Percentiles rank a stretch among this genome's conserved stretches.
These are phyloP conservation scores for Pristionchus mayeri DNA, from an alignment of 2,888 invertebrate genomes.

Conservation along the genomic window DNA sequence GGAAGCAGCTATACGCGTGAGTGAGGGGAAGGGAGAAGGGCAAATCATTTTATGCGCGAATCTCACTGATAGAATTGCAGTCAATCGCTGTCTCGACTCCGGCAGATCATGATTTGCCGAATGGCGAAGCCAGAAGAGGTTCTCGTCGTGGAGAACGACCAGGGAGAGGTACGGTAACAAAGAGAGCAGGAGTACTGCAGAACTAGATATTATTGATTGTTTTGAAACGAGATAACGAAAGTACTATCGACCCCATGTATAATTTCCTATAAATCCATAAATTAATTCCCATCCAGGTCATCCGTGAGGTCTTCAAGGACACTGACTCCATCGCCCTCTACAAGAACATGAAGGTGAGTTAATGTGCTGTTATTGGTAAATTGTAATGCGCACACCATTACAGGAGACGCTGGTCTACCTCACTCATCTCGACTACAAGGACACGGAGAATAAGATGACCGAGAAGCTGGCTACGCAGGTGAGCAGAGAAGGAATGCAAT, in stretches of 20 bases:
- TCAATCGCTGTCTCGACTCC: slow-evolving; percentile 80
- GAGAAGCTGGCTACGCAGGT: slow-evolving; percentile 94
- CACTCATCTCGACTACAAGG: slow-evolving; percentile 96
- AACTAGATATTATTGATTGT: not conserved
- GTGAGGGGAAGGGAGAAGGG: not conserved
- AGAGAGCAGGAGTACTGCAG: not conserved
- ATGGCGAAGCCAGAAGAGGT: slow-evolving; percentile 99
- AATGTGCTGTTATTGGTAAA: not conserved
- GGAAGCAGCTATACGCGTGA: slow-evolving; percentile 31
- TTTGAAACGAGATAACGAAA: no score
- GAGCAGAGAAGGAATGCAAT: slow-evolving; percentile 76
- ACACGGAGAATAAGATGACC: slow-evolving; percentile 99
- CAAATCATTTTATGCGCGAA: not conserved
- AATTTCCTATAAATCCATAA: no score
- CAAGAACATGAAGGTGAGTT: slow-evolving; percentile 90
- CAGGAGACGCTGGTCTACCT: slow-evolving; percentile 85
- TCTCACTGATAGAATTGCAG: slow-evolving; percentile 52
- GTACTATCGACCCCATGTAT: no score
- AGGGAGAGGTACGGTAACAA: slow-evolving; percentile 84
- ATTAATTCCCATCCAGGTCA: slow-evolving; percentile 81
- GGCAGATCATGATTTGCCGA: slow-evolving; percentile 97
- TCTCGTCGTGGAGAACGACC: slow-evolving; percentile 98
- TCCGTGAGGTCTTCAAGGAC: slow-evolving; percentile 99
- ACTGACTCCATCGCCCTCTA: slow-evolving; percentile 99
- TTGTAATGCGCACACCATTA: not conserved